phyloP scores from a whole-genome alignment of 2,113 vertebrate genomes.

The Myanophis thanlyinensis region DNA sequence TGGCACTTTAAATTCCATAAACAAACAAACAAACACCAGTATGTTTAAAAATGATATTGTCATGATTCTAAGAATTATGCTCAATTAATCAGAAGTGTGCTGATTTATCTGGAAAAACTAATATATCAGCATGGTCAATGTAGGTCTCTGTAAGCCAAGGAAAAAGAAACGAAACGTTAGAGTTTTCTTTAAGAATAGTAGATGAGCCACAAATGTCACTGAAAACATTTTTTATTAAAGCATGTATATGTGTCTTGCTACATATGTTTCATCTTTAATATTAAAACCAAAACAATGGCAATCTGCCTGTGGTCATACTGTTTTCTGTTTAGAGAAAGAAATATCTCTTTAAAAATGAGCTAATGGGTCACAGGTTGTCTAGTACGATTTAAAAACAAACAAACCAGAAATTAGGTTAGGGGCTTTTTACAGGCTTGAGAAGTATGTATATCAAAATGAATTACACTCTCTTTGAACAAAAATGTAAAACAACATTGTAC shows the following conservation, averaged over 20 bases:
- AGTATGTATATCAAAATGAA: not conserved
- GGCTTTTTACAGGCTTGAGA: not conserved
- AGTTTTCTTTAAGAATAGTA: not conserved
- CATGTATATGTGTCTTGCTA: not conserved
- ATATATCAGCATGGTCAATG: not conserved
- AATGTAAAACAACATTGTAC: not conserved
- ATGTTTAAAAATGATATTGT: not conserved
- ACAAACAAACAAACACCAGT: too few species aligned
- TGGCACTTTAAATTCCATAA: too few species aligned
- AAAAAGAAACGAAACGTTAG: not conserved
- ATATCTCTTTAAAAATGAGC: not conserved
- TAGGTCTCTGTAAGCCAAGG: not conserved
- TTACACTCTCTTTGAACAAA: not conserved
- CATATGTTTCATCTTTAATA: not conserved
- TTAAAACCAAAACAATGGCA: not conserved
- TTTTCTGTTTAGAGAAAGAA: not conserved
- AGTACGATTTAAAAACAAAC: not conserved
- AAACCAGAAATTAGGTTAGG: not conserved
- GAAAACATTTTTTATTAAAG: not conserved
- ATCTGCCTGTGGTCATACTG: not conserved
- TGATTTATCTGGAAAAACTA: not conserved
- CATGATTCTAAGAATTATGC: not conserved
- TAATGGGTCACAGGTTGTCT: not conserved
- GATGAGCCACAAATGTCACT: not conserved
- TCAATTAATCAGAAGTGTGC: not conserved